phyloP scores from a whole-genome alignment of 2,888 invertebrate species.

The Muscina levida region DNA sequence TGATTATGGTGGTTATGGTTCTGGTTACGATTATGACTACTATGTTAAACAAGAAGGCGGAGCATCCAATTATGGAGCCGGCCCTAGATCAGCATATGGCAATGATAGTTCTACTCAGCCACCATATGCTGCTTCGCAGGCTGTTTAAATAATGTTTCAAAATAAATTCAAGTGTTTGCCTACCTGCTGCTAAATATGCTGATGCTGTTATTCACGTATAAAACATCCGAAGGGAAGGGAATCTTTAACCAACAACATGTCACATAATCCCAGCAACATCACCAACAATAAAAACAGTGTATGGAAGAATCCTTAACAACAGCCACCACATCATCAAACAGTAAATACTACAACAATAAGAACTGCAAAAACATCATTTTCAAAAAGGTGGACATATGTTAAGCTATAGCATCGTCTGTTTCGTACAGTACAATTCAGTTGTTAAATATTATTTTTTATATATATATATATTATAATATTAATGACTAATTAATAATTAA shows the following conservation, averaged over 20 bases:
- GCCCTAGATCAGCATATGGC: constrained; percentile 79
- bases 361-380: too few relatives aligned
- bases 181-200: constrained; percentile 64
- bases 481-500: constrained; percentile 52
- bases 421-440: constrained; percentile 77
- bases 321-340: constrained; percentile 42
- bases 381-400: constrained; percentile 69
- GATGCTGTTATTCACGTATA: constrained; percentile 66
- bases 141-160: constrained; percentile 74
- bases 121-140: constrained; percentile 79
- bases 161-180: constrained; percentile 59
- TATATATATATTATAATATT: constrained; percentile 57
- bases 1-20: constrained; percentile 80
- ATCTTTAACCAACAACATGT: constrained; percentile 33
- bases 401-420: constrained; percentile 79
- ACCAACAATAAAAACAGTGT: constrained; percentile 39
- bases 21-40: constrained; percentile 79
- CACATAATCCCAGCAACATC: constrained; percentile 23
- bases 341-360: constrained; percentile 27
- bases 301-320: neutral
- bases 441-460: constrained; percentile 71
- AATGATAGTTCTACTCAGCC: constrained; percentile 80
- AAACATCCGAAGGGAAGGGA: constrained; percentile 46
- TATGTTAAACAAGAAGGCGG: constrained; percentile 79
- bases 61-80: constrained; percentile 78